Evolutionary conservation across 2,888 invertebrate species (phyloP).

Genomic region (Apomyelois bistriatella): DNA sequence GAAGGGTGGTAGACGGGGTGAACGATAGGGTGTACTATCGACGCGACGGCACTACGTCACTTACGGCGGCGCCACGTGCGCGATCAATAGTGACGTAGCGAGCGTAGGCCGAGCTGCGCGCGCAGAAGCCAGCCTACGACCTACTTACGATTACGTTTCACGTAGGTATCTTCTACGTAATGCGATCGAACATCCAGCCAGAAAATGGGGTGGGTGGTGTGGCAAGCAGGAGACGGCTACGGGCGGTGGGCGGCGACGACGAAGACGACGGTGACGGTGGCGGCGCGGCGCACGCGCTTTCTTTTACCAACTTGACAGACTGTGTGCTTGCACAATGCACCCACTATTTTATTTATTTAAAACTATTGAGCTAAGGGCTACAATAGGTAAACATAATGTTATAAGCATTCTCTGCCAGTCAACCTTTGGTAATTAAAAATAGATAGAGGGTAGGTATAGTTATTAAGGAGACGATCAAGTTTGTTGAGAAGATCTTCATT

Average conservation of each 20-base stretch:
- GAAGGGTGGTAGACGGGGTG: conserved; percentile 28
- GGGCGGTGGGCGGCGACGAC: conserved; percentile 13
- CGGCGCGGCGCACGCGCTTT: conserved; percentile 40
- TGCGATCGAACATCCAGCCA: conserved; percentile 56
- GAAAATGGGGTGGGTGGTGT: conserved; percentile 36
- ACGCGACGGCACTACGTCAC: conserved; percentile 65
- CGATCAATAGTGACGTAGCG: conserved; percentile 78
- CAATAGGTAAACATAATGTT: too few relatives aligned
- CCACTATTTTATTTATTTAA: too few relatives aligned
- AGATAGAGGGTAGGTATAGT: conserved; percentile 36
- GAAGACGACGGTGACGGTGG: conserved; percentile 17
- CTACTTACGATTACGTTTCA: conserved; percentile 75
- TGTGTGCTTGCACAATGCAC: conserved; percentile 39
- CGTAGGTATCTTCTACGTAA: conserved; percentile 75
- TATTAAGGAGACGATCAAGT: too few relatives aligned
- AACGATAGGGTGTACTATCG: conserved; percentile 56
- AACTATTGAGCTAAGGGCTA: too few relatives aligned
- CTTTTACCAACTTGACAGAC: conserved; percentile 35
- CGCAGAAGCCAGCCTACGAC: conserved; percentile 59
- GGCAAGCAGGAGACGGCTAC: too few relatives aligned
- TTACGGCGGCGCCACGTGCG: conserved; percentile 76
- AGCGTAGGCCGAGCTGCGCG: conserved; percentile 50
- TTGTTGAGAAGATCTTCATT: too few relatives aligned
- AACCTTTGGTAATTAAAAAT: conserved; percentile 26
- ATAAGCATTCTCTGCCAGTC: too few relatives aligned